Percentiles rank a stretch among this genome's conserved stretches.
Conservation (phyloP, 2,113 vertebrate species). For the Siniperca knerii region DNA sequence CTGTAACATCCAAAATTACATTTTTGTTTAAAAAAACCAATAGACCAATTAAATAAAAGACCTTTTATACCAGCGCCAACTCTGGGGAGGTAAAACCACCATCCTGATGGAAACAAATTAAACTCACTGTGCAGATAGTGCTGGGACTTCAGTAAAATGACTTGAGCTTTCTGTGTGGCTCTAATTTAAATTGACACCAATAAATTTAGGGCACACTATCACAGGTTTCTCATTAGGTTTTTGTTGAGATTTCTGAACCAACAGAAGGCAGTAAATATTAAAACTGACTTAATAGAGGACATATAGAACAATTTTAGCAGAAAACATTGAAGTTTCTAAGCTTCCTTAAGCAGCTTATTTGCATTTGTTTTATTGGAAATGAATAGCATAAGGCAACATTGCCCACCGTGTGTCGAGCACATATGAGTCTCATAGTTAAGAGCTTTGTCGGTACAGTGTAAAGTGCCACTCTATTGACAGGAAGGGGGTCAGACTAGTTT, state of each 20-base stretch:
- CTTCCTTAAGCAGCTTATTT: background rate
- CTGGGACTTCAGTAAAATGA: background rate
- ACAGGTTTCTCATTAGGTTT: background rate
- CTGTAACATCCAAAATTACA: background rate
- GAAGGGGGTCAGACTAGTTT: background rate
- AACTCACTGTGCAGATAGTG: background rate
- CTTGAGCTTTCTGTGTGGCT: background rate
- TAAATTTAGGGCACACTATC: background rate
- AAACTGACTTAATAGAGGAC: background rate
- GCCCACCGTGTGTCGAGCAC: background rate
- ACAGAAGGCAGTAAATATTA: background rate
- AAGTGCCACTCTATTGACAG: slow-evolving; percentile 1
- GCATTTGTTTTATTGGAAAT: background rate
- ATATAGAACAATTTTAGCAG: background rate
- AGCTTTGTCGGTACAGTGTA: background rate
- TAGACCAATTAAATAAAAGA: background rate
- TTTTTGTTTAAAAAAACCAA: background rate
- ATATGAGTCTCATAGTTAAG: background rate
- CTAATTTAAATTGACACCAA: background rate
- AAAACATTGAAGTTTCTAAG: background rate
- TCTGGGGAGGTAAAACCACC: background rate
- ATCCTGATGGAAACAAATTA: background rate
- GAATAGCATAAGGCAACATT: background rate
- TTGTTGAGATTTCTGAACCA: background rate
- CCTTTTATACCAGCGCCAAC: background rate